A percentile compares a stretch with the other conserved stretches of the same genome.
These are phyloP conservation scores for Neuroterus valhalla DNA, from an alignment of 1,140 invertebrate genomes.

Conservation along the genomic window DNA sequence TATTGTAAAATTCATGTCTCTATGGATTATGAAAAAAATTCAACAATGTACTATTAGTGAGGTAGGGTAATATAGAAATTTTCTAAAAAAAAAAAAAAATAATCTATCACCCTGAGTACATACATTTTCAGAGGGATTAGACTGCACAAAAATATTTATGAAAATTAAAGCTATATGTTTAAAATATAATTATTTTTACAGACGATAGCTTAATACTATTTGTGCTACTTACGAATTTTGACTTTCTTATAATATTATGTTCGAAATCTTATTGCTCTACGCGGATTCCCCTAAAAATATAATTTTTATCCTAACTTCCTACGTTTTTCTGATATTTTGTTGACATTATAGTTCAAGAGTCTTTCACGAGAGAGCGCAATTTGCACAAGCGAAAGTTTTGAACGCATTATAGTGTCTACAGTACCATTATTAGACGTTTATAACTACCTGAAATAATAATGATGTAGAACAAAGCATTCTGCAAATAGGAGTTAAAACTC, in stretches of 20 bases:
- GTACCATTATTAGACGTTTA: slow-evolving; percentile 41
- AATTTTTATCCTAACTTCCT: background rate
- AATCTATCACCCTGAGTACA: background rate
- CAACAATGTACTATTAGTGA: too few species aligned
- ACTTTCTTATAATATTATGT: too few species aligned
- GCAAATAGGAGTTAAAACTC: slow-evolving; percentile 58
- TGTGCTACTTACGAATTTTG: too few species aligned
- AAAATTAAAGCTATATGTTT: background rate
- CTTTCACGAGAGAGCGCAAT: slow-evolving; percentile 55
- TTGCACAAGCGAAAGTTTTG: slow-evolving; percentile 16
- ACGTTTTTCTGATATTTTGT: background rate
- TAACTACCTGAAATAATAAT: slow-evolving; percentile 47
- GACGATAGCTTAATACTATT: too few species aligned
- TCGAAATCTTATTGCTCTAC: too few species aligned
- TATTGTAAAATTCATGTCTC: too few species aligned
- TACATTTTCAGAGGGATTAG: slow-evolving; percentile 24
- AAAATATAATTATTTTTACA: background rate
- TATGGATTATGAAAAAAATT: too few species aligned
- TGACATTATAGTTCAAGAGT: slow-evolving; percentile 37
- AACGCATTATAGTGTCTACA: background rate
- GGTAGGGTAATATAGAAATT: too few species aligned
- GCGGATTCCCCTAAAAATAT: background rate
- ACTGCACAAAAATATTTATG: slow-evolving; percentile 28
- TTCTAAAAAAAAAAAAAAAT: too few species aligned
- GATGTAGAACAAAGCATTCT: slow-evolving; percentile 63